Evolutionary conservation across 2,888 invertebrate genomes (phyloP), one percentile per base, ranked within the genome.

Genomic region (Ligdia adustata): DNA sequence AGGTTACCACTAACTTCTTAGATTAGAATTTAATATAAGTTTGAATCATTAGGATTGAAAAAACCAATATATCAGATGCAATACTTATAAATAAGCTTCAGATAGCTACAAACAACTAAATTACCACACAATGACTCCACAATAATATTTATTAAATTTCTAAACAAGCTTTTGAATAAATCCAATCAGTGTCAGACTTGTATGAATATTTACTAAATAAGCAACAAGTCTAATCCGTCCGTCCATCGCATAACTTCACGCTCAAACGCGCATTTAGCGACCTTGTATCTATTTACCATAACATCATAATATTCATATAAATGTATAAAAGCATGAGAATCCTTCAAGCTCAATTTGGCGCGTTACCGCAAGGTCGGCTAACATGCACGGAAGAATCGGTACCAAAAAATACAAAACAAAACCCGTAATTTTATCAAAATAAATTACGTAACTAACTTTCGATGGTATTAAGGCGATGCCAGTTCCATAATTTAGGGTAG

Each of bases 301-400:
- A 43, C 43, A 58, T 44, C 56, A 33, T 38, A 57, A 46, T 55
- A 62, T 60, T 67, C 60, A 45, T 47, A 41, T 42, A 51, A 42
- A 55, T 51, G 46, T 49, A 42, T 42, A 61, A 48, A 64, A 62
- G 60, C 55, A 62, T 63, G 52, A 59, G 62, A 66, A 69, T 71
- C 75, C 76, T 82, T 82, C 83, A 84, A 80, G 82, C 84, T 69
- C 72, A 74, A 84, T 85, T 82, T 78, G 70, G 52, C 72, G 66
- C 65, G 65, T 85, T 80, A 79, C 52, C 45, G 55, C 84, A 86
- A 87, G 86, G 85, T 69, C 83, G 80, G 56, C 58, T 75, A 66
- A 70, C 70, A 70, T 68, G 60, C 78, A 78, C 74, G 77, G 79
- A 60, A 72, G 61, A 64, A 64, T 57, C 65, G 57, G 67, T 69